Conservation (phyloP, 2,113 vertebrate genomes). For the Colinus virginianus region DNA sequence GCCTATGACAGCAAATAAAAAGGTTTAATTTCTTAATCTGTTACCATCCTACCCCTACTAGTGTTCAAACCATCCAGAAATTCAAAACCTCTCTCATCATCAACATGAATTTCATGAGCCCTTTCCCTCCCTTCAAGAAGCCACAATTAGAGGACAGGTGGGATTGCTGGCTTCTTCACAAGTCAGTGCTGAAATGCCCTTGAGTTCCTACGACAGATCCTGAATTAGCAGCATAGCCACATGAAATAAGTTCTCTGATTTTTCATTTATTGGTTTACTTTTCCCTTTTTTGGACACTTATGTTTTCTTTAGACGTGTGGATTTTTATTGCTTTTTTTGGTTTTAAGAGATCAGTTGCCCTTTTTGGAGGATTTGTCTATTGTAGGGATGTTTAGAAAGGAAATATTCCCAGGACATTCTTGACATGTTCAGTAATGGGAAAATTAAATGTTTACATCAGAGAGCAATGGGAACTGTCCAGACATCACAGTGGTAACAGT, state of each 20-base stretch:
- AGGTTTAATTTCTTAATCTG: not conserved
- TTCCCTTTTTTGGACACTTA: not conserved
- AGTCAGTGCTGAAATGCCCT: not conserved
- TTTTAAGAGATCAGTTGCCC: not conserved
- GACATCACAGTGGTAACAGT: accelerated
- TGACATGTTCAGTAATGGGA: not conserved
- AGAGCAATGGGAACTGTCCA: not conserved
- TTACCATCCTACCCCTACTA: not conserved
- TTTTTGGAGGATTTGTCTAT: not conserved
- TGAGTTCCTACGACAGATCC: not conserved
- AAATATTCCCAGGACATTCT: not conserved
- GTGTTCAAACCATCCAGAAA: not conserved
- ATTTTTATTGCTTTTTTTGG: not conserved
- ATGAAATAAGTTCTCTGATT: not conserved
- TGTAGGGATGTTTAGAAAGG: not conserved
- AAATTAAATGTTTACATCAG: not conserved
- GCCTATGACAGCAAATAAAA: not conserved
- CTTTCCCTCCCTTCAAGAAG: not conserved
- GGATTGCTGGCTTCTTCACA: not conserved
- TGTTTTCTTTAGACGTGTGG: not conserved
- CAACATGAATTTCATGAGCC: not conserved
- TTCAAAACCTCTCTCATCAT: not conserved
- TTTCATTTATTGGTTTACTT: not conserved
- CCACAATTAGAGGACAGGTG: not conserved
- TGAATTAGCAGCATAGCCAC: not conserved